Evolutionary conservation across 1,140 invertebrate genomes (phyloP), one percentile per base, ranked within the genome.

Genomic region (Drosophila lacteicornis): DNA sequence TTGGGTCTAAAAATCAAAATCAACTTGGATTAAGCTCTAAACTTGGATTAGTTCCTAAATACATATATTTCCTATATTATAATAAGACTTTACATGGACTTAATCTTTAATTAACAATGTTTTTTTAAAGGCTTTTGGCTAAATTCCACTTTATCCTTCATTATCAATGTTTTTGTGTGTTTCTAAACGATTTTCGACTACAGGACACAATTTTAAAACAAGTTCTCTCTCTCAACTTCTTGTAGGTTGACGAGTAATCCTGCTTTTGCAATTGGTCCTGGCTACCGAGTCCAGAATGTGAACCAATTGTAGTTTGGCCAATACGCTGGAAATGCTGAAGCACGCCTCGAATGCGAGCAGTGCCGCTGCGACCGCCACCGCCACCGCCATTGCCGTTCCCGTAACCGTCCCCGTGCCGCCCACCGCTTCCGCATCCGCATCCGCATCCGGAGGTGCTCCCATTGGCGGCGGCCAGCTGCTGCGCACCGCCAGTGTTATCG

Each of bases 261-360:
- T 43, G 36, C 3, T 36, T 40, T 17, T 27, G 11, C 57, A 7
- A 12, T 61, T 25, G 30, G 3, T 62, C 27, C 62, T 66, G 17
- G 45, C 11, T 25, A 66, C 4, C 33, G 13, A 38, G 50, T 40
- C n/a, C 58, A 75, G 42, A 47, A 75, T 75, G 71, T 75, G 69
- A 62, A 12, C 42, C 25, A 53, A 53, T 50, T 43, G 46, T 22
- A 15, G 68, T 40, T 40, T 40, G 22, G 17, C 36, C 13, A 74
- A 69, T 40, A 42, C 57, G 66, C 70, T 68, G 84, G 81, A 90
- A 85, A 88, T 88, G 84, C 69, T 88, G 55, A 88, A 88, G 63
- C 85, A 88, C 80, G 85, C 84, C 62, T 88, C 85, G 15, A 88
- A 88, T 73, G 77, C 84, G 43, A 80, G 84, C 84, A 87, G 70